Conservation (phyloP, 2,797 vertebrate genomes). For the Eurystomus glaucurus region DNA sequence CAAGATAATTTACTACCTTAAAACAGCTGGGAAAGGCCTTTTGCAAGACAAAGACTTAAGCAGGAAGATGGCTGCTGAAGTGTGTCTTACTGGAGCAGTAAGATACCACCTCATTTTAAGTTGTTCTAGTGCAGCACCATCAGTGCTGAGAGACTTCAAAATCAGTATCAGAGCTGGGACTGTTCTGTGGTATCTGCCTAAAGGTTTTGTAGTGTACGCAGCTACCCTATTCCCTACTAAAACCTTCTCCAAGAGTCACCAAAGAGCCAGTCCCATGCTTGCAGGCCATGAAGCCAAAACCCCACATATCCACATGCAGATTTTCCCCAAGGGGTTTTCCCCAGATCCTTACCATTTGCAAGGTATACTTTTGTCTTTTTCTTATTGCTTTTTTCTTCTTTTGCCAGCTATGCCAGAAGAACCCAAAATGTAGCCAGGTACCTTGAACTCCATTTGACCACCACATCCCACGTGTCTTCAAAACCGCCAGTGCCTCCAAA, state of each 20-base stretch:
- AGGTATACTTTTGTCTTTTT: not conserved
- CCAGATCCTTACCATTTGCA: not conserved
- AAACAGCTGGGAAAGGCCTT: not conserved
- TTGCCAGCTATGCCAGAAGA: not conserved
- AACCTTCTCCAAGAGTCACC: not conserved
- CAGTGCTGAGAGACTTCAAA: not conserved
- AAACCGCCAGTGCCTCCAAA: not conserved
- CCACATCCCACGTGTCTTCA: rapidly evolving
- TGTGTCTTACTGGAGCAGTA: not conserved
- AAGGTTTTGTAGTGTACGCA: not conserved
- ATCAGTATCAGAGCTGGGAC: rapidly evolving
- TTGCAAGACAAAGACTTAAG: not conserved
- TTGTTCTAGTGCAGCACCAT: not conserved
- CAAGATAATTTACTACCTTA: not conserved
- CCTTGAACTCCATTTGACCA: not conserved
- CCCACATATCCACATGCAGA: too few species aligned
- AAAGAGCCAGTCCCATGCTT: not conserved
- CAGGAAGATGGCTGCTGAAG: not conserved
- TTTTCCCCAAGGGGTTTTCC: not conserved
- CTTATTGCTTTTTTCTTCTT: not conserved
- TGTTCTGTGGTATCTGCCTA: not conserved
- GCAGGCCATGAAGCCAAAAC: not conserved
- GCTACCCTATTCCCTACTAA: not conserved
- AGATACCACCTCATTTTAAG: not conserved
- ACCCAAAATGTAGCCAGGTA: not conserved